Evolutionary conservation across 2,888 invertebrate genomes (phyloP), one percentile per base, ranked within the genome.

Genomic region (Drosophila merina): DNA sequence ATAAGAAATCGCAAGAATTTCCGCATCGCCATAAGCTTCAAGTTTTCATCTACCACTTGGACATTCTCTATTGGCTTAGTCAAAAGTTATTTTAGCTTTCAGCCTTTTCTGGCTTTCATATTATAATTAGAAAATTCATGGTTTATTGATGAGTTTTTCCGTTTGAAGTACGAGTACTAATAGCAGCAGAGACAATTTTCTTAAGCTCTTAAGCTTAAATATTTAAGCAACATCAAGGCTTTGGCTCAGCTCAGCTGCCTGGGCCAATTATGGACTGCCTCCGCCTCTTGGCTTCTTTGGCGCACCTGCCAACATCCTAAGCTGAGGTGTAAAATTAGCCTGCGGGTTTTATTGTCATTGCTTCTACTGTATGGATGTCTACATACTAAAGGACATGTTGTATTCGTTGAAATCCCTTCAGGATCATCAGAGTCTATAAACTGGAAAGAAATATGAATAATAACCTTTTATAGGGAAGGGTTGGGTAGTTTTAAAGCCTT

Each of bases 321-420:
- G 57, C 60, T 76, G 75, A 82, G 82, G 82, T 88, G 82, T 85
- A 75, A 80, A 75, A 70, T 81, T 70, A 67, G 82, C 85, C 75
- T 75, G 67, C 40, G 73, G 85, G 82, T 58, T 72, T 88, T 80
- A 72, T 84, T 84, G 70, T 56, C 60, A 20, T 14, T 14, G 14
- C 14, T 14, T 14, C 14, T 14, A 14, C 14, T 14, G 14, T 14
- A 14, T 20, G 20, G 20, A 20, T 20, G 20, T 20, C 20, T 20
- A n/a, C n/a, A n/a, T n/a, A n/a, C 14, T 14, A 14, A 14, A 14
- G 14, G 14, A 14, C 14, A 14, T 14, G 14, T 14, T 14, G 14
- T 14, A 14, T 14, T 14, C 14, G 14, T 14, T 14, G 14, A 14
- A 14, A 20, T 20, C 20, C 20, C 20, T 20, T 20, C 20, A 20